Conservation (phyloP, 2,113 vertebrate genomes). For the Porphyrio hochstetteri region DNA sequence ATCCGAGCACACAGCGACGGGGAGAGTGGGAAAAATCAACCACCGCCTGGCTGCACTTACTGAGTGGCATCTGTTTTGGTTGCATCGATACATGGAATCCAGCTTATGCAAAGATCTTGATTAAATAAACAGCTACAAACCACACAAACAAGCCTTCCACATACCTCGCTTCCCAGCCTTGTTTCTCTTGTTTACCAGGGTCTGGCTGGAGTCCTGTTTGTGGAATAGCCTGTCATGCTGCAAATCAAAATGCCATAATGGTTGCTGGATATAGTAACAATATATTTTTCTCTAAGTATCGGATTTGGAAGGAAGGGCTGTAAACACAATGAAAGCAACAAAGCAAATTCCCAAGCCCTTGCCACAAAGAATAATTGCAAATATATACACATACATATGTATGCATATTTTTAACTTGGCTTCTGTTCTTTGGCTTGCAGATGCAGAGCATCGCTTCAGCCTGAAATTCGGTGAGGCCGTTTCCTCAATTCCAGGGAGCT, state of each 20-base stretch:
- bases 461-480: background rate
- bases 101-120: background rate
- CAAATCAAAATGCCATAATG: background rate
- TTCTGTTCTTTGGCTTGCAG: background rate
- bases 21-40: background rate
- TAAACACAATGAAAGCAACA: background rate
- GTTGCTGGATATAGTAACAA: background rate
- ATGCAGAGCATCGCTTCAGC: background rate
- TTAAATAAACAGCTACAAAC: background rate
- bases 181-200: background rate
- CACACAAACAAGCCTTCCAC: background rate
- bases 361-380: background rate
- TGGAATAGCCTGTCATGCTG: background rate
- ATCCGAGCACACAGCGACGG: rapidly evolving
- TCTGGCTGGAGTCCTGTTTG: background rate
- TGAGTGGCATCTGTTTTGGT: background rate
- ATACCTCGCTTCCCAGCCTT: background rate
- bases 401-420: background rate
- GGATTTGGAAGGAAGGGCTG: background rate
- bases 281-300: background rate
- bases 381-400: background rate
- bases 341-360: background rate
- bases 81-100: background rate
- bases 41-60: background rate
- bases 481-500: background rate